Percentiles rank a stretch among this genome's conserved stretches.
phyloP scores from a whole-genome alignment of 2,113 vertebrate genomes.

The Sardina pilchardus region DNA sequence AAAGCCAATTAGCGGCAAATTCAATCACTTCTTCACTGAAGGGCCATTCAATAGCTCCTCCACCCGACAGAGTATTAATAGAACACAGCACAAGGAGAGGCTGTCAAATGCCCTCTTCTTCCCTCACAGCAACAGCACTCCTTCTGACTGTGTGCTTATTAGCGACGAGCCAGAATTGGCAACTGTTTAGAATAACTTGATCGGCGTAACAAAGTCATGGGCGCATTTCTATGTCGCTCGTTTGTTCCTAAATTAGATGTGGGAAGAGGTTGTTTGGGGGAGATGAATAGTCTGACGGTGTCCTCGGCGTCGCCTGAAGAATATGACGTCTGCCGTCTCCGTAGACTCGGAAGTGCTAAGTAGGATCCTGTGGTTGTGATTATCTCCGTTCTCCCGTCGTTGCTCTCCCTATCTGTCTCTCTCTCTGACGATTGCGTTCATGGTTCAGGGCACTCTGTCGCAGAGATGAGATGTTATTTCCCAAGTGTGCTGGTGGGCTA shows the following conservation, averaged over 20 bases:
- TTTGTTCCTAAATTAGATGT: slow-evolving; percentile 7
- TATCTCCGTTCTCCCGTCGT: neutral
- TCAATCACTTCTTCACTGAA: slow-evolving; percentile 9
- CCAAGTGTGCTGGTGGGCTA: neutral
- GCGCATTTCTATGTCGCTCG: neutral
- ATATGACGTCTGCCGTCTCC: neutral
- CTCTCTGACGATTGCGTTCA: neutral
- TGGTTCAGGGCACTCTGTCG: neutral
- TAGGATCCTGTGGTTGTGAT: neutral
- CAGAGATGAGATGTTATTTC: slow-evolving; percentile 4
- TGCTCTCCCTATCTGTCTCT: neutral
- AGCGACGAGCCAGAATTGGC: neutral
- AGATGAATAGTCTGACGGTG: neutral
- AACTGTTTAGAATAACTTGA: neutral
- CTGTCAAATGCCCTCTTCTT: neutral
- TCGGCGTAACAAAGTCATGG: neutral
- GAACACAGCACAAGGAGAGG: neutral
- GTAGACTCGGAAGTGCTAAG: neutral
- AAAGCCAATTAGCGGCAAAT: slow-evolving; percentile 10
- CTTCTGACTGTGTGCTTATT: neutral
- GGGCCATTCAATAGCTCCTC: slow-evolving; percentile 22
- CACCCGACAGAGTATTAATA: slow-evolving; percentile 14
- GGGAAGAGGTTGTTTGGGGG: neutral
- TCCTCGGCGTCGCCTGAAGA: neutral
- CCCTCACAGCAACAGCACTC: neutral